Percentiles rank a stretch among this genome's conserved stretches.
These are phyloP conservation scores for Epinotia brunnichana DNA, from an alignment of 2,888 invertebrate genomes.

Conservation along the genomic window DNA sequence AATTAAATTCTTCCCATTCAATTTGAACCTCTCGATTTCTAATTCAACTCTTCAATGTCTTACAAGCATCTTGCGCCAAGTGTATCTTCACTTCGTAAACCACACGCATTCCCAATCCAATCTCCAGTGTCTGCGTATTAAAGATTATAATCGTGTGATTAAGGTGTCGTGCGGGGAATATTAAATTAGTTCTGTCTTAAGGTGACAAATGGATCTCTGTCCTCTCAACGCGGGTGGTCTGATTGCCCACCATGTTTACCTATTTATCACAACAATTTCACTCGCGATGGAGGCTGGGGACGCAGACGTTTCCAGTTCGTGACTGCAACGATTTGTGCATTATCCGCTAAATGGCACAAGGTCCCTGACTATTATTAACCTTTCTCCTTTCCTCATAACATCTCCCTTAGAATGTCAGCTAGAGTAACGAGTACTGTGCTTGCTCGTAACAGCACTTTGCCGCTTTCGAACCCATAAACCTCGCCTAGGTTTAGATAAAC, in stretches of 20 bases:
- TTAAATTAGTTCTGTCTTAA: slow-evolving; percentile 46
- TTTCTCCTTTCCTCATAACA: slow-evolving; percentile 63
- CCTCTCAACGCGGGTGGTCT: slow-evolving; percentile 66
- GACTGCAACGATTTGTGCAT: slow-evolving; percentile 54
- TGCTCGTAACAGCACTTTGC: slow-evolving; percentile 45
- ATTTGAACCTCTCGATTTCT: slow-evolving; percentile 43
- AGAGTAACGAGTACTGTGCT: slow-evolving; percentile 44
- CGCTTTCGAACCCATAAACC: slow-evolving; percentile 53
- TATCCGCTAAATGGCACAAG: slow-evolving; percentile 52
- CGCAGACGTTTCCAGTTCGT: slow-evolving; percentile 61
- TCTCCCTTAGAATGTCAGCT: slow-evolving; percentile 59
- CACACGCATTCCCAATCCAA: slow-evolving; percentile 4
- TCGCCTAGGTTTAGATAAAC: slow-evolving; percentile 39
- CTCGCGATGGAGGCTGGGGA: slow-evolving; percentile 54
- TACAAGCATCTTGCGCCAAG: slow-evolving; percentile 23
- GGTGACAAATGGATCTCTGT: slow-evolving; percentile 68
- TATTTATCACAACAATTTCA: slow-evolving; percentile 74
- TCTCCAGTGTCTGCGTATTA: slow-evolving; percentile 26
- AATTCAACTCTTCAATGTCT: slow-evolving; percentile 38
- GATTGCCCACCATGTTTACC: slow-evolving; percentile 55
- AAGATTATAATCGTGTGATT: slow-evolving; percentile 33
- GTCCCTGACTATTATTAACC: slow-evolving; percentile 63
- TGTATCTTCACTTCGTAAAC: slow-evolving; percentile 28
- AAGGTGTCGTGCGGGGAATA: slow-evolving; percentile 27
- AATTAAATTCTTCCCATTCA: slow-evolving; percentile 35